Base-by-base conservation (phyloP, 2,113 vertebrate genomes). In the Sebastes schlegelii region DNA sequence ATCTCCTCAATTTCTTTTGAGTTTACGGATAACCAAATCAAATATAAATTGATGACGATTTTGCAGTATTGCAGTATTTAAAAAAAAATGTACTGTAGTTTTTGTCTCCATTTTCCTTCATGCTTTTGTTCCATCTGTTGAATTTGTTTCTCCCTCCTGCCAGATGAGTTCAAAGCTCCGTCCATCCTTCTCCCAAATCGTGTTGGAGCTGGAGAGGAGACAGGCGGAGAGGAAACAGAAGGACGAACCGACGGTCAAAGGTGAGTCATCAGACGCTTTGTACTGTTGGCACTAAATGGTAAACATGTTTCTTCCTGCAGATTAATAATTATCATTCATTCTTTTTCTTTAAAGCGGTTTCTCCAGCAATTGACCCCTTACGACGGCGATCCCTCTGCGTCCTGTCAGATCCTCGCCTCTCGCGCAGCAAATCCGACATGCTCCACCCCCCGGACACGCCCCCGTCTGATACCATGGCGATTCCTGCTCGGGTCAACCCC, bases 381-480 rank as follows among this genome's bases (percentile, higher is more conserved):
- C 88, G 94, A 12, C 79, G 94, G 64, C 90, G 81, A 23, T 95
- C 94, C 9, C 85, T 93, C 8, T 89, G 91, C 80, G 80, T 94
- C 55, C 89, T 88, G 2, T 90, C 94, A 0, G 96, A 97, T 52
- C 95, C 95, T 78, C 95, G 93, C 19, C 92, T 98, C 65, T 97
- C 96, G 65, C 95, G 95, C 87, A 99, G 97, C 93, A 97, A 97
- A 71, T 98, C 97, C 0, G 97, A 98, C 78, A 88, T 97, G 94
- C 95, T 97, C 83, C 95, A 96, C 82, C 80, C 95, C 1, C 92
- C 74, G 9, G 90, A 89, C 61, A 84, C 88, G 1, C 90, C 94
- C 0, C 89, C 93, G 0, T 85, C 92, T 45, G 49, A 23, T 73
- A 54, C 64, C 26, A 13, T 61, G 45, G 96, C 96, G 4, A 92